Percentiles rank a stretch among this genome's conserved stretches.
phyloP scores from a whole-genome alignment of 1,140 invertebrate genomes.

The Thaumatotibia leucotreta region DNA sequence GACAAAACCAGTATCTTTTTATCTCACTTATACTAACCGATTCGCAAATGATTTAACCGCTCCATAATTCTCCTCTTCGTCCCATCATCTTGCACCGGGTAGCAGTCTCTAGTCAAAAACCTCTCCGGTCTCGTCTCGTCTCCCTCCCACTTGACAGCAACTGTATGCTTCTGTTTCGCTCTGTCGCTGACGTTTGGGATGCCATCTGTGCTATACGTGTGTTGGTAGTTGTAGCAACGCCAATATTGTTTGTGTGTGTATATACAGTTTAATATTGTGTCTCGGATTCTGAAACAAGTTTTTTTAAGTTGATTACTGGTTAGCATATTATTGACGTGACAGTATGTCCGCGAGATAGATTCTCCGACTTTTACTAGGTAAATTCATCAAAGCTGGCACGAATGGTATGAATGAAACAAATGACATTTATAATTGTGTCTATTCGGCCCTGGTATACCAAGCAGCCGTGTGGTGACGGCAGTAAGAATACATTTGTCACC shows the following conservation, averaged over 20 bases:
- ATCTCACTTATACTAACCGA: slow-evolving; percentile 44
- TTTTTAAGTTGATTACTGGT: no score
- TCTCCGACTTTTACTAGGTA: no score
- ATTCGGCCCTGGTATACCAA: no score
- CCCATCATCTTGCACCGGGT: slow-evolving; percentile 78
- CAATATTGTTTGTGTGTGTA: slow-evolving; percentile 87
- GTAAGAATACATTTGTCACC: no score
- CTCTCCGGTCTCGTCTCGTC: slow-evolving; percentile 75
- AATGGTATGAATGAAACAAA: no score
- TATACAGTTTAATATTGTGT: slow-evolving; percentile 89
- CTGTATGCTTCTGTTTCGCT: slow-evolving; percentile 58
- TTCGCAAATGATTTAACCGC: slow-evolving; percentile 78
- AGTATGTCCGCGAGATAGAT: no score
- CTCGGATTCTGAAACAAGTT: slow-evolving; percentile 79
- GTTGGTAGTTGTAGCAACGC: slow-evolving; percentile 89
- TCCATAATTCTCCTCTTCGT: slow-evolving; percentile 64
- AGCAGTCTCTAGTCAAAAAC: slow-evolving; percentile 84
- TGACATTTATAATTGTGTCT: no score
- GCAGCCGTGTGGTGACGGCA: no score
- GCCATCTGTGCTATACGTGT: slow-evolving; percentile 74
- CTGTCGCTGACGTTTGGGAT: slow-evolving; percentile 53
- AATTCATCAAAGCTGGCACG: no score
- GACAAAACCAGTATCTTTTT: background rate
- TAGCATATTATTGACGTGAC: no score
- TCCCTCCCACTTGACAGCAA: slow-evolving; percentile 68